These are phyloP conservation scores for Pectinophora gossypiella DNA, from an alignment of 1,140 invertebrate genomes.

Conservation along the genomic window DNA sequence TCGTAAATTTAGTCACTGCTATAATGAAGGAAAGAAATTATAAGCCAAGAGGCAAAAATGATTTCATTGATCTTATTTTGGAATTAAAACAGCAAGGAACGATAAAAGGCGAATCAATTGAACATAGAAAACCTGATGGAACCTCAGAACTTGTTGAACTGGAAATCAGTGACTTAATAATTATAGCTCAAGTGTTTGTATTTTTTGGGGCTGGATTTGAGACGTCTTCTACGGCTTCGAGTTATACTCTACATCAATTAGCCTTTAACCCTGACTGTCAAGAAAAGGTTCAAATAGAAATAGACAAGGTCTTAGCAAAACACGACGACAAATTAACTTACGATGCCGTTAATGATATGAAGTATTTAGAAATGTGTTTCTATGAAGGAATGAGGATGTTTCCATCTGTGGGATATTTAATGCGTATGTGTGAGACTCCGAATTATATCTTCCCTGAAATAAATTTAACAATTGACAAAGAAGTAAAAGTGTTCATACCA, in stretches of 20 bases:
- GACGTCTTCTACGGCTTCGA: neutral
- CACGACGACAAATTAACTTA: neutral
- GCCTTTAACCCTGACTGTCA: neutral
- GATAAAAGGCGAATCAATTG: neutral
- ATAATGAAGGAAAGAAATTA: conserved; percentile 2
- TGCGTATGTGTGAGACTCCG: conserved; percentile 45
- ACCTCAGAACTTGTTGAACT: neutral
- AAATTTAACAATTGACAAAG: conserved; percentile 60
- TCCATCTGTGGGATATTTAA: conserved; percentile 51
- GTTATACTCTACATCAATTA: neutral
- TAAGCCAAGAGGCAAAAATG: neutral
- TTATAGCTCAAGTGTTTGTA: neutral
- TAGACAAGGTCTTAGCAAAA: neutral
- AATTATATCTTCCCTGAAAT: conserved; percentile 63
- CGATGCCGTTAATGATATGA: neutral
- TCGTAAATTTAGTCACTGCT: neutral
- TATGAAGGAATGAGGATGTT: conserved; percentile 72
- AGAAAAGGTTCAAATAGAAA: neutral
- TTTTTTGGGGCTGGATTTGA: conserved; percentile 3
- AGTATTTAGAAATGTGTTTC: neutral
- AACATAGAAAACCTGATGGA: neutral
- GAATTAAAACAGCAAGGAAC: neutral
- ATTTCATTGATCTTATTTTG: conserved; percentile 1
- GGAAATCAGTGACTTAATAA: neutral
- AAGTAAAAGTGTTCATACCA: conserved; percentile 73